A percentile compares a stretch with the other conserved stretches of the same genome.
Conservation (phyloP, 2,113 vertebrate species). For the Haemorhous mexicanus region DNA sequence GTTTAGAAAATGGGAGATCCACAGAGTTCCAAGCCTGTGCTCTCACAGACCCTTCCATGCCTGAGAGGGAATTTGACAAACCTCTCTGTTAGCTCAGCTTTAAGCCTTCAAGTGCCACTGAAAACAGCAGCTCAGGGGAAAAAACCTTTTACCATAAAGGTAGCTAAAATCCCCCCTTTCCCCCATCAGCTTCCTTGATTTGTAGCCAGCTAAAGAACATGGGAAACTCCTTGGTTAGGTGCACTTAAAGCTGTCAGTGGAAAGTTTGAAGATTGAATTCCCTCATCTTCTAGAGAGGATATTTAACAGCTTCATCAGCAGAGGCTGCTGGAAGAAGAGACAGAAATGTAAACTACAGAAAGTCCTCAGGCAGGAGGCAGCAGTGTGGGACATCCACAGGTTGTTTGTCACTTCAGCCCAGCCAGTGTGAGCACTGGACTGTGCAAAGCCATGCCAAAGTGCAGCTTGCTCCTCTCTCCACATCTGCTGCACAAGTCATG, state of each 20-base stretch:
- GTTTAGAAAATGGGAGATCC: background rate
- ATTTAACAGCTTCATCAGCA: constrained; percentile 16
- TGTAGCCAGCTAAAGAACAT: background rate
- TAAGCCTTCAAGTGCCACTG: background rate
- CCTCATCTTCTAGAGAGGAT: background rate
- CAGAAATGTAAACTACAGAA: background rate
- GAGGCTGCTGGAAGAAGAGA: background rate
- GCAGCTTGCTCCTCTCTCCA: background rate
- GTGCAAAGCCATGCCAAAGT: background rate
- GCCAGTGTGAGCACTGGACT: background rate
- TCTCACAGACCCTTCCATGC: background rate
- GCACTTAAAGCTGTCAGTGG: constrained; percentile 14
- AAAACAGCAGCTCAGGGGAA: background rate
- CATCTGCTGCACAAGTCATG: background rate
- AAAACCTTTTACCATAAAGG: background rate
- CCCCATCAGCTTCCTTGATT: background rate
- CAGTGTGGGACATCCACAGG: background rate
- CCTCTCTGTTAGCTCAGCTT: background rate
- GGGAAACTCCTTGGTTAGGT: constrained; percentile 31
- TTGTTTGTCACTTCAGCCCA: background rate
- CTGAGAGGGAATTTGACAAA: background rate
- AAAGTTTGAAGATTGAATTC: constrained; percentile 36
- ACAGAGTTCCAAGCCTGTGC: background rate
- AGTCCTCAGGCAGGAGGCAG: background rate
- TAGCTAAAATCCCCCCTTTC: background rate